Evolutionary conservation across 2,888 invertebrate species (phyloP), one percentile per base, ranked within the genome.

Genomic region (Nyleta sp.): DNA sequence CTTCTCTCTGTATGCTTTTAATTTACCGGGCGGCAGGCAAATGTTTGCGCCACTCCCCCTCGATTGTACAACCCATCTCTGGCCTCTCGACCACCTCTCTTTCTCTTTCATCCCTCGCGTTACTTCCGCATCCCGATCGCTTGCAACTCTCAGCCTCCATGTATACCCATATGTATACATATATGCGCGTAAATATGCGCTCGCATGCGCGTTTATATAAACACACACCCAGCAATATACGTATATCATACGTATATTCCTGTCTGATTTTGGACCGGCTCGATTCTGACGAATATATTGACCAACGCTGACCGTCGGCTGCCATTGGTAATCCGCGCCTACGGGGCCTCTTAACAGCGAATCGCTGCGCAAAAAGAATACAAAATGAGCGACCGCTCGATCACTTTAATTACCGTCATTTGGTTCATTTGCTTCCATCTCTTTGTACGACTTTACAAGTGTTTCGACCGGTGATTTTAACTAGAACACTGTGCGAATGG

Each of bases 1-100:
- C 81, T 85, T 85, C 84, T 83, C 83, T 86, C 88, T 90, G 89
- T 90, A 86, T 90, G 90, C 90, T 90, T 90, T 90, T 90, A 90
- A 90, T 90, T 90, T 90, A 89, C 88, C 89, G 87, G 90, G 89
- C 89, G 90, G 89, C 89, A 89, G 89, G 89, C 90, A 90, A 90
- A 90, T 90, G 90, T 90, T 90, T 90, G 90, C 90, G 87, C 89
- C 90, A 88, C 89, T 88, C 88, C 88, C 89, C 84, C 86, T 84
- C 87, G 88, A 88, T 89, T 88, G 87, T 87, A 86, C 87, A 84
- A 84, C 85, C 86, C 83, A 84, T 87, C 84, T 86, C 85, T 81
- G 81, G 83, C 80, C 83, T 76, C 83, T 84, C 81, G 62, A 82
- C 74, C 81, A 79, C 83, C 75, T 80, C 82, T 70, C 80, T 76